Percentiles rank a stretch among this genome's conserved stretches.
phyloP scores from a whole-genome alignment of 92 coral and sea anemone genomes.

The Actinostola sp. region DNA sequence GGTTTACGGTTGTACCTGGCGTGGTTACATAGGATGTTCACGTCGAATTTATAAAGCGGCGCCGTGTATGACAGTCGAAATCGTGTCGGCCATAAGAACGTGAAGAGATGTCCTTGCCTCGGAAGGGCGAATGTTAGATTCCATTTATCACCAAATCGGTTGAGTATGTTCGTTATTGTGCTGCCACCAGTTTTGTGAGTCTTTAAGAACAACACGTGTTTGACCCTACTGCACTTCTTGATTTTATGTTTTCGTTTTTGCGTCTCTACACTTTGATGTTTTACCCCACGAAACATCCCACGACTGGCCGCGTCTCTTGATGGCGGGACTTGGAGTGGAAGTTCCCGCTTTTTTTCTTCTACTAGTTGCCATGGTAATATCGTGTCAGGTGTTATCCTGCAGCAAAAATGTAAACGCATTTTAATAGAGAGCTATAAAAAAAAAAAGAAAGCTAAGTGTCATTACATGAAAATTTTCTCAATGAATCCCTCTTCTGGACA shows the following conservation, averaged over 20 bases:
- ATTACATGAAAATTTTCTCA: neutral
- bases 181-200: conserved; percentile 89
- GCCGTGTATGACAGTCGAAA: conserved; percentile 73
- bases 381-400: neutral
- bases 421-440: neutral
- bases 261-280: too few relatives aligned
- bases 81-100: conserved; percentile 78
- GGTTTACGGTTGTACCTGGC: conserved; percentile 70
- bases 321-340: neutral
- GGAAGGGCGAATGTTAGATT: conserved; percentile 65
- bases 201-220: conserved; percentile 68
- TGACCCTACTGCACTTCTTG: conserved; percentile 53
- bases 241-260: too few relatives aligned
- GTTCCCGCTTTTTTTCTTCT: neutral
- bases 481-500: too few relatives aligned
- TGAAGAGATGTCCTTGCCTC: conserved; percentile 43
- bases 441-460: neutral
- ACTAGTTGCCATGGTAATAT: neutral
- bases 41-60: conserved; percentile 52
- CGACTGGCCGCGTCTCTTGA: conserved; percentile 34
- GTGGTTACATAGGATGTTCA: conserved; percentile 78
- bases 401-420: neutral
- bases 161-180: conserved; percentile 74
- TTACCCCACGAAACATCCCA: conserved; percentile 62
- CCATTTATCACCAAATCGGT: conserved; percentile 62